A percentile compares a stretch with the other conserved stretches of the same genome.
phyloP scores from a whole-genome alignment of 2,797 vertebrate genomes.

The Zenarchopterus dispar region DNA sequence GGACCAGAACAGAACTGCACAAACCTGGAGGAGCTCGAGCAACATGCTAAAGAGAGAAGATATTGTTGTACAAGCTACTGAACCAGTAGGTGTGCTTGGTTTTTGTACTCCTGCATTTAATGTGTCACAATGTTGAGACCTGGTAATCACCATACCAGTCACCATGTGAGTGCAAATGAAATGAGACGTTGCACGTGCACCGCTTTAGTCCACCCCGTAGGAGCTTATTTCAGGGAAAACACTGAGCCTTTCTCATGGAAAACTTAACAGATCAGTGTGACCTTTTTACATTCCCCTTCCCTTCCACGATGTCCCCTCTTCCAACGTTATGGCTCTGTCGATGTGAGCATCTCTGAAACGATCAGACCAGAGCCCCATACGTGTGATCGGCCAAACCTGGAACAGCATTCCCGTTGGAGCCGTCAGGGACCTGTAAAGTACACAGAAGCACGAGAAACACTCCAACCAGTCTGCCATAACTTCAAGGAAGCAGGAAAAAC shows the following conservation, averaged over 20 bases:
- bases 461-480: constrained; percentile 39
- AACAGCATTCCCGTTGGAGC: constrained; percentile 32
- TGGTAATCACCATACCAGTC: no score
- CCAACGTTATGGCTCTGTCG: constrained; percentile 13
- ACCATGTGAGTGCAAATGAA: background rate
- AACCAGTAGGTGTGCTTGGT: no score
- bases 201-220: background rate
- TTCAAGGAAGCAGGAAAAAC: constrained; percentile 47
- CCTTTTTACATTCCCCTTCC: constrained; percentile 28
- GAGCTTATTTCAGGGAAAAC: constrained; percentile 1
- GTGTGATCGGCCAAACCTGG: constrained; percentile 43
- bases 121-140: no score
- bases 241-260: background rate
- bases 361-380: constrained; percentile 20
- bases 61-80: no score
- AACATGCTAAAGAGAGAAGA: no score
- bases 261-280: background rate
- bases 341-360: constrained; percentile 30
- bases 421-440: constrained; percentile 55
- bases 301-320: constrained; percentile 22
- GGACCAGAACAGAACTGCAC: no score
- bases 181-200: background rate
- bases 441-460: constrained; percentile 32
- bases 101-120: no score
- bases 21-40: no score